phyloP scores from a whole-genome alignment of 2,113 vertebrate species.

The Tachycineta bicolor region DNA sequence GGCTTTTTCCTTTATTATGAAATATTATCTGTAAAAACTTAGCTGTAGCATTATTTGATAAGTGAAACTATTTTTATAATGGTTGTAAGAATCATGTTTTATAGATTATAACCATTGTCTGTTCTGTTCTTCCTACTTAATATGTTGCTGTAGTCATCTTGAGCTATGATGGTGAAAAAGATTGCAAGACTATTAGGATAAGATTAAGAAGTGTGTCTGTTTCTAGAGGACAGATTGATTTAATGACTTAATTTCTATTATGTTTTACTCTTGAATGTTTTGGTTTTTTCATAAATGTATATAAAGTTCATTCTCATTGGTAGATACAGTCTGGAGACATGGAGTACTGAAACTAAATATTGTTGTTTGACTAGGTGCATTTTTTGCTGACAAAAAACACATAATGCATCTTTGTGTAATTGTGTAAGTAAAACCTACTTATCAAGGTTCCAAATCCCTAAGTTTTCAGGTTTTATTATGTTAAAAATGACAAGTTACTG shows the following conservation, averaged over 20 bases:
- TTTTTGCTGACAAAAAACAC: background rate
- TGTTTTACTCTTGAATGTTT: background rate
- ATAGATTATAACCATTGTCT: background rate
- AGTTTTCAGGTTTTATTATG: background rate
- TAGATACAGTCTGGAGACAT: background rate
- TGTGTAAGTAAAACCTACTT: background rate
- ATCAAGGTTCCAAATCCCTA: background rate
- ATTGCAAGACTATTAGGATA: background rate
- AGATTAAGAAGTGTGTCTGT: background rate
- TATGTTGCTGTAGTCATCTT: background rate
- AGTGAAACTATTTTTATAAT: background rate
- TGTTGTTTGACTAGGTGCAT: background rate
- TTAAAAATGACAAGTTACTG: background rate
- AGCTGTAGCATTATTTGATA: background rate
- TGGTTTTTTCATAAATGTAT: background rate
- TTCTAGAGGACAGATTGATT: background rate
- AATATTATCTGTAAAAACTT: background rate
- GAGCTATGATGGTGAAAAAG: background rate
- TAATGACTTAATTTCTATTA: background rate
- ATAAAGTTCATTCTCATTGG: background rate
- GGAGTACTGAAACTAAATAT: background rate
- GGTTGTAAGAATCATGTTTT: background rate
- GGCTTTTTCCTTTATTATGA: background rate
- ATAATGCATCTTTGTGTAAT: background rate
- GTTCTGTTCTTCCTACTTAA: background rate